Evolutionary conservation across 2,888 invertebrate species (phyloP).

Genomic region (Sminthurides aquaticus): DNA sequence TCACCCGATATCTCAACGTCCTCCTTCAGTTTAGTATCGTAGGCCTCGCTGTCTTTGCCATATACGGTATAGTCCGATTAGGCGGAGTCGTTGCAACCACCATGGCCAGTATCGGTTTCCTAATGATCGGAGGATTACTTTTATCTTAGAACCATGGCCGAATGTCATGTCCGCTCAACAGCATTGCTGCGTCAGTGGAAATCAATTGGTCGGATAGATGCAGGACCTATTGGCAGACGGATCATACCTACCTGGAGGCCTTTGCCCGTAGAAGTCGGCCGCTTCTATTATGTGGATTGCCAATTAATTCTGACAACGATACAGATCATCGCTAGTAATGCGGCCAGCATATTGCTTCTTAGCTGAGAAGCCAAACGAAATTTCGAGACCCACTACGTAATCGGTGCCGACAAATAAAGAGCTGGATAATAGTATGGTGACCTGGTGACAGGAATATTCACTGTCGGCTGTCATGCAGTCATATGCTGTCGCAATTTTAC

Average conservation of each 20-base stretch:
- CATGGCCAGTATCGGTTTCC: not conserved
- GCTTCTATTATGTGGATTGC: not conserved
- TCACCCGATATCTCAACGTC: not conserved
- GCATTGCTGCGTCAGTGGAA: not conserved
- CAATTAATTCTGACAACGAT: not conserved
- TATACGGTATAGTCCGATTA: not conserved
- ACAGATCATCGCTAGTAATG: not conserved
- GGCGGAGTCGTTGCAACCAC: not conserved
- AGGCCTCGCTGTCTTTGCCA: not conserved
- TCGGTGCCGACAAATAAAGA: not conserved
- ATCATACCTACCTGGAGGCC: not conserved
- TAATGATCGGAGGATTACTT: not conserved
- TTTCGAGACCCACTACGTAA: not conserved
- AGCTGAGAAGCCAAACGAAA: not conserved
- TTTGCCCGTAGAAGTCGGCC: not conserved
- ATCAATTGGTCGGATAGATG: not conserved
- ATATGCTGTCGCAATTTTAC: too few relatives aligned
- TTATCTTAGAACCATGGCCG: not conserved
- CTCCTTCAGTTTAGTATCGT: not conserved
- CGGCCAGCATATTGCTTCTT: not conserved
- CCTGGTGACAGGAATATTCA: too few relatives aligned
- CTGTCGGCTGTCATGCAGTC: too few relatives aligned
- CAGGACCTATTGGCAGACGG: not conserved
- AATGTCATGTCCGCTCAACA: not conserved
- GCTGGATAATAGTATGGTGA: not conserved